A percentile compares a stretch with the other conserved stretches of the same genome.
Evolutionary conservation across 1,140 invertebrate species (phyloP).

Genomic region (Triops longicaudatus): DNA sequence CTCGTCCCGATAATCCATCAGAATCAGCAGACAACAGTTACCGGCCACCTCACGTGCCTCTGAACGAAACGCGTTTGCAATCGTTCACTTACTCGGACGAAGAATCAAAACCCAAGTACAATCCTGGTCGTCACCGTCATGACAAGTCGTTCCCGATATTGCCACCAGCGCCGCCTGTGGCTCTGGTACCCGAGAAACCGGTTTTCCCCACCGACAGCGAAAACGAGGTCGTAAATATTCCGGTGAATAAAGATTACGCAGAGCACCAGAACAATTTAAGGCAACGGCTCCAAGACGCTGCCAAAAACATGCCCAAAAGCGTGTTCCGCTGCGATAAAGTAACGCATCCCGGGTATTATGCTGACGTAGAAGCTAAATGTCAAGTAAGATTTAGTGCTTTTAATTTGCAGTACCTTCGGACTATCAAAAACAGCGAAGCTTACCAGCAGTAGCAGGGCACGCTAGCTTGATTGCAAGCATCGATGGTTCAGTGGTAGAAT

Average conservation of each 20-base stretch:
- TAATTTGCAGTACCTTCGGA: no score
- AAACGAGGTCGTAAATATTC: not conserved
- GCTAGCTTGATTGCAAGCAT: no score
- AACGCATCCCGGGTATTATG: slow-evolving; percentile 24
- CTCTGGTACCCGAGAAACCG: not conserved
- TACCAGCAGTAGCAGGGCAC: no score
- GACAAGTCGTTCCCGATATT: not conserved
- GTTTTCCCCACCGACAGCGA: not conserved
- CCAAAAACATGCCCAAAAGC: not conserved
- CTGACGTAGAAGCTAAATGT: slow-evolving; percentile 24
- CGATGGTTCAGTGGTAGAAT: no score
- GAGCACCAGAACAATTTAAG: not conserved
- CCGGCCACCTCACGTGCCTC: not conserved
- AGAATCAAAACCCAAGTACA: not conserved
- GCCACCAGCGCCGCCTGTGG: not conserved
- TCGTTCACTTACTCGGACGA: not conserved
- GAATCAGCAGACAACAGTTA: not conserved
- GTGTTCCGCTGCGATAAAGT: slow-evolving; percentile 34
- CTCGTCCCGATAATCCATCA: not conserved
- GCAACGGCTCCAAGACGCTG: not conserved
- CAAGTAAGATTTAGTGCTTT: slow-evolving; percentile 30
- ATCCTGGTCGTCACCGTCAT: not conserved
- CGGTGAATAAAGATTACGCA: not conserved
- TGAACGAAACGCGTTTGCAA: not conserved
- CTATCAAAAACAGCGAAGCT: no score